These are phyloP conservation scores for Myrmecobius fasciatus DNA, from an alignment of 2,113 vertebrate genomes.

Conservation along the genomic window DNA sequence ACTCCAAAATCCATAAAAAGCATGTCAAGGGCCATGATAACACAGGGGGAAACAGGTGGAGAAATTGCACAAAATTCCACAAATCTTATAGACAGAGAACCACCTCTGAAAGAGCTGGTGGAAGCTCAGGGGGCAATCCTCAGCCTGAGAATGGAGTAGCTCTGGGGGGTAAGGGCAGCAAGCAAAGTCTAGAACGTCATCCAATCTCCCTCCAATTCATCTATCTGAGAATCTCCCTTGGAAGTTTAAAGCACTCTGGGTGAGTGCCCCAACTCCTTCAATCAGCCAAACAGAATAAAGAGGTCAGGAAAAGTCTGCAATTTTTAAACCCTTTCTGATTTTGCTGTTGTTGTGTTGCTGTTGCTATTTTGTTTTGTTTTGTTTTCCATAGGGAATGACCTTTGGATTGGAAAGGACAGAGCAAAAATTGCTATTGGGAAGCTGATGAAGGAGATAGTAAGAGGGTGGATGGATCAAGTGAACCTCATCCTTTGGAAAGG, in stretches of 20 bases:
- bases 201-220: too few relatives aligned
- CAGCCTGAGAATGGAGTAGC: neutral
- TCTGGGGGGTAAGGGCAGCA: too few relatives aligned
- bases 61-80: neutral
- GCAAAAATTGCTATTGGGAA: neutral
- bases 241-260: too few relatives aligned
- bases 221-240: too few relatives aligned
- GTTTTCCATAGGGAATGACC: too few relatives aligned
- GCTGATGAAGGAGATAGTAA: neutral
- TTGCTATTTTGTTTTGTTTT: too few relatives aligned
- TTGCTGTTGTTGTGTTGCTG: too few relatives aligned
- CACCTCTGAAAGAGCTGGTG: neutral
- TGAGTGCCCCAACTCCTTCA: neutral
- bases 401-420: too few relatives aligned
- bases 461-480: neutral
- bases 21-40: neutral
- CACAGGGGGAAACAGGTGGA: neutral
- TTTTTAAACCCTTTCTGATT: neutral
- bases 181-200: too few relatives aligned
- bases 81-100: neutral
- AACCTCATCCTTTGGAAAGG: neutral
- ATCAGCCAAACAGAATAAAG: neutral
- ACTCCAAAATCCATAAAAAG: neutral
- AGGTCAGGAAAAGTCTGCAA: neutral
- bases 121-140: neutral